Evolutionary conservation across 1,140 invertebrate species (phyloP), one percentile per base, ranked within the genome.

Genomic region (Bradysia coprophila): DNA sequence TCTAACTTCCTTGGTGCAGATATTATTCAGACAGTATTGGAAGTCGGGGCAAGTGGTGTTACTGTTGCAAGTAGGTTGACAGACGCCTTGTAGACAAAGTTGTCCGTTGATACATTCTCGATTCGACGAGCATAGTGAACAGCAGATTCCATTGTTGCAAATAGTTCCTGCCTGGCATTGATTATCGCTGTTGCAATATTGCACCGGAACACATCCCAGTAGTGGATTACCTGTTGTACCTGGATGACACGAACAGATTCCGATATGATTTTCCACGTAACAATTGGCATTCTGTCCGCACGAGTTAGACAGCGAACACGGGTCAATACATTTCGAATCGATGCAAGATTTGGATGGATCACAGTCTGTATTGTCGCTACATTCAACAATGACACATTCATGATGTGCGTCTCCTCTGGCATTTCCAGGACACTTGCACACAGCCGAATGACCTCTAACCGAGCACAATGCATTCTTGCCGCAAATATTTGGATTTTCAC

Each of bases 181-280:
- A 18, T 61, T 70, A 42, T 88, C 81, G 47, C 62, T 59, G 38
- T 73, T 75, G 54, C 86, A 91, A 50, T 82, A 84, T 47, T 85
- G 79, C 24, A 87, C 64, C 3, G 72, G 68, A 28, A 83, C 74
- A 54, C 85, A 89, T 9, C 84, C 84, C 22, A 87, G 64, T 43
- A 80, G 76, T 15, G 88, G 81, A 63, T 91, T 82, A 38, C 88
- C 87, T 9, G 84, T 87, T 43, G 73, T 81, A 16, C 85, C 87
- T 15, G 81, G 65, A 52, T 74, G 63, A 56, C 89, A 93, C 5
- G 71, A 72, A 52, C 88, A 93, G 11, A 80, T 65, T 2, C 77
- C 79, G n/a, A 77, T 69, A 48, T 85, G 81, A 54, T 78, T 81
- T 40, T 67, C 64, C 0, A 78, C 67, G 11, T 62, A 62, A 53